phyloP scores from a whole-genome alignment of 2,888 invertebrate species.

The Plebejus anna region DNA sequence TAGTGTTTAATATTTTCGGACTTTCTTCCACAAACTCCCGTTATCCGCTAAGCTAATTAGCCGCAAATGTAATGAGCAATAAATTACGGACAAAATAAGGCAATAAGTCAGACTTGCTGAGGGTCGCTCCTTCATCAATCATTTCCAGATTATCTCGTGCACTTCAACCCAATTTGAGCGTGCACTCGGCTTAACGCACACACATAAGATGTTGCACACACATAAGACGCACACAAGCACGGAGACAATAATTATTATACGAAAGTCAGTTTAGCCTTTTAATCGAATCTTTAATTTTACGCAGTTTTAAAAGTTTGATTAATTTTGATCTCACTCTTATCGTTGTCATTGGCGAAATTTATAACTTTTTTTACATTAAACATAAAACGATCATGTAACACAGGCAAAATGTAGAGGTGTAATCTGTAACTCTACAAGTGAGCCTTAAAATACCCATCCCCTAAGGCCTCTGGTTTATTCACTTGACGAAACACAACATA shows the following conservation, averaged over 20 bases:
- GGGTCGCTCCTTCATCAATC: constrained; percentile 48
- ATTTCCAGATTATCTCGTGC: constrained; percentile 81
- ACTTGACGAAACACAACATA: too few species aligned
- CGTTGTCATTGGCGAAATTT: too few species aligned
- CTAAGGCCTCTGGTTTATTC: too few species aligned
- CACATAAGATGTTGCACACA: constrained; percentile 35
- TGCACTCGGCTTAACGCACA: constrained; percentile 73
- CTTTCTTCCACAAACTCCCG: neutral
- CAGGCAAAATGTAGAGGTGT: too few species aligned
- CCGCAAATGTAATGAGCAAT: constrained; percentile 30
- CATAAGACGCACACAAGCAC: neutral
- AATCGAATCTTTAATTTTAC: too few species aligned
- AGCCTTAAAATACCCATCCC: too few species aligned
- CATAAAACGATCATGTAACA: too few species aligned
- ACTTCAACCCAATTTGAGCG: constrained; percentile 77
- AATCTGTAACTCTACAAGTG: too few species aligned
- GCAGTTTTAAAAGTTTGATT: too few species aligned
- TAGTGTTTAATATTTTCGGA: neutral
- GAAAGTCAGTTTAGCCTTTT: neutral
- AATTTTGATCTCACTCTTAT: too few species aligned
- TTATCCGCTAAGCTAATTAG: constrained; percentile 27
- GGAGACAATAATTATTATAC: neutral
- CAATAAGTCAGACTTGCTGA: constrained; percentile 41
- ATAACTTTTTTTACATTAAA: too few species aligned
- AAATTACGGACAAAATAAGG: constrained; percentile 31